Evolutionary conservation across 2,113 vertebrate genomes (phyloP).

Genomic region (Numida meleagris): DNA sequence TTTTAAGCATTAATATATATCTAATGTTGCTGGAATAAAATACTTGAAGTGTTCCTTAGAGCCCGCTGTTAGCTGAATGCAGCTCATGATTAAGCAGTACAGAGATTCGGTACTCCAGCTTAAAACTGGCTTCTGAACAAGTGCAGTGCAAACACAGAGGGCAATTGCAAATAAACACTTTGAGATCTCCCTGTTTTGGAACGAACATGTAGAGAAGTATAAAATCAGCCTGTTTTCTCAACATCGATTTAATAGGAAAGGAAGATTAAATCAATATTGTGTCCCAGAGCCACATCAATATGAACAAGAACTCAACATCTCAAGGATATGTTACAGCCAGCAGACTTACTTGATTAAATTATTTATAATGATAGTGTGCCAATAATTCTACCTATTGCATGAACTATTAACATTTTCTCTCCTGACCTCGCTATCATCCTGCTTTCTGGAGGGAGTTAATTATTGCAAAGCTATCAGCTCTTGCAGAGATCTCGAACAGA

Average conservation of each 20-base stretch:
- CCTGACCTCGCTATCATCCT: conserved; percentile 17
- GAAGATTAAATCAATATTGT: conserved; percentile 66
- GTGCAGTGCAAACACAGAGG: conserved; percentile 8
- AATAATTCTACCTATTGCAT: conserved; percentile 46
- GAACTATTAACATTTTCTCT: conserved; percentile 58
- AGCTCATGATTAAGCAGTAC: conserved; percentile 8
- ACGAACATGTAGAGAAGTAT: not conserved
- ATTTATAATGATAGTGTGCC: conserved; percentile 55
- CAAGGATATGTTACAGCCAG: conserved; percentile 38
- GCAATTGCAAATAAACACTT: conserved; percentile 35
- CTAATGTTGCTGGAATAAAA: conserved; percentile 36
- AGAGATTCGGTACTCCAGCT: conserved; percentile 10
- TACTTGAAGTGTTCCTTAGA: conserved; percentile 25
- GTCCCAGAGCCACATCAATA: conserved; percentile 45
- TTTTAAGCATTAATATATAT: conserved; percentile 11
- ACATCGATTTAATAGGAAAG: conserved; percentile 60
- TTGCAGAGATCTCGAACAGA: not conserved
- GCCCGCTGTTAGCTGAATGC: conserved; percentile 1
- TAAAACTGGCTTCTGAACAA: conserved; percentile 49
- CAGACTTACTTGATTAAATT: conserved; percentile 60
- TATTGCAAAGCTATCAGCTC: conserved; percentile 9
- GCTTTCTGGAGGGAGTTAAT: conserved; percentile 41
- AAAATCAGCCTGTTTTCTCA: conserved; percentile 47
- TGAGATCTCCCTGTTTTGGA: not conserved
- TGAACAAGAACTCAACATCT: conserved; percentile 47